phyloP scores from a whole-genome alignment of 2,888 invertebrate genomes.

The Drosophila lacicola region DNA sequence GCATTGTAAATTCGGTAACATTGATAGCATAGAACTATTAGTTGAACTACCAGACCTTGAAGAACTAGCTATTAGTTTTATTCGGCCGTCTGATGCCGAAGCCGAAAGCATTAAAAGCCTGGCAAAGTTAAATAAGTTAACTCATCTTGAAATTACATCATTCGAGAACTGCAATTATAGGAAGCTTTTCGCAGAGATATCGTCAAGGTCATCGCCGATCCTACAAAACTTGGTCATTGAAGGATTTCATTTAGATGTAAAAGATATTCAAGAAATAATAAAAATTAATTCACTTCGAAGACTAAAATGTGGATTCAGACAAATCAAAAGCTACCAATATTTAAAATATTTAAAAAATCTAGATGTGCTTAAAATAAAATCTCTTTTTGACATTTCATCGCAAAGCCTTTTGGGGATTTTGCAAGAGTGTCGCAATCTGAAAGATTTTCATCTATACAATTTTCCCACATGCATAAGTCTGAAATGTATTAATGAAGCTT shows the following conservation, averaged over 20 bases:
- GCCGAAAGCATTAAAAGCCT: neutral
- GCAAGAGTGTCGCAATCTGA: neutral
- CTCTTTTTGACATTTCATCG: too few relatives aligned
- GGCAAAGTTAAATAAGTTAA: neutral
- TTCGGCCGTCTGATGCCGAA: neutral
- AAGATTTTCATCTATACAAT: too few relatives aligned
- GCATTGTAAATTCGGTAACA: neutral
- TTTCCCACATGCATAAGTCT: neutral
- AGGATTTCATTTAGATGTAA: neutral
- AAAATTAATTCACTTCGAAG: conserved; percentile 2
- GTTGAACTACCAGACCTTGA: neutral
- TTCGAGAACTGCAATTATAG: neutral
- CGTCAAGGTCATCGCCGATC: neutral
- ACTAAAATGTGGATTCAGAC: neutral
- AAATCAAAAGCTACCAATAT: neutral
- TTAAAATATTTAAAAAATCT: neutral
- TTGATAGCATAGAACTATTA: neutral
- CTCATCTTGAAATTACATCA: neutral
- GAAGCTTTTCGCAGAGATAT: neutral
- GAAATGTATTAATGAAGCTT: neutral
- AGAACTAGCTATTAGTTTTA: neutral
- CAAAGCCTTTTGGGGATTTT: neutral
- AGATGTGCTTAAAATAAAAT: neutral
- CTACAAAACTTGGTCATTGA: neutral
- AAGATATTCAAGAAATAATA: neutral